Evolutionary conservation across 2,797 vertebrate genomes (phyloP).

Genomic region (Rhinoraja longicauda): DNA sequence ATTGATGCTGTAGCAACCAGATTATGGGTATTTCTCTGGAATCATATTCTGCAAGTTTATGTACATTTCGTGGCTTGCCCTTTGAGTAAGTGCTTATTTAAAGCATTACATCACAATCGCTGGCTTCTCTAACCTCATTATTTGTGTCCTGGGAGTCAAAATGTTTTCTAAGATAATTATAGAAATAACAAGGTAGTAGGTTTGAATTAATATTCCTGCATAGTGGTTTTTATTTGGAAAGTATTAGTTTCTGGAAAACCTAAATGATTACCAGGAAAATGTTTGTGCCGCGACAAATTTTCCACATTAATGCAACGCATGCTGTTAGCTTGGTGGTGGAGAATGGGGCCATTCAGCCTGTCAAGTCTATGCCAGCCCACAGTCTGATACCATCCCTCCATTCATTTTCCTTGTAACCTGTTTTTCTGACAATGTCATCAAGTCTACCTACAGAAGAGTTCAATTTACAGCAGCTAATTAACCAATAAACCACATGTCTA

Average conservation of each 20-base stretch:
- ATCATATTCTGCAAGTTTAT: neutral
- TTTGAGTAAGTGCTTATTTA: neutral
- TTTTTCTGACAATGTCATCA: no score
- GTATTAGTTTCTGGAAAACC: neutral
- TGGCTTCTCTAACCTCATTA: neutral
- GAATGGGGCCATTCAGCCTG: no score
- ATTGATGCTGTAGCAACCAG: neutral
- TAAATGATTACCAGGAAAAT: neutral
- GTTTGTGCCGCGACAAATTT: neutral
- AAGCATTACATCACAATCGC: neutral
- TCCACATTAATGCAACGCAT: no score
- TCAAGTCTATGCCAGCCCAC: no score
- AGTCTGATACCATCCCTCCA: no score
- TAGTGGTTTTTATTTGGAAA: neutral
- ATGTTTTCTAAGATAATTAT: neutral
- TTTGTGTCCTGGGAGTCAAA: neutral
- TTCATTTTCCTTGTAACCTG: no score
- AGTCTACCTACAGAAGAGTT: no score
- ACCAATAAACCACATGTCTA: no score
- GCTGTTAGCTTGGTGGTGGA: no score
- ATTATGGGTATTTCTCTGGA: neutral
- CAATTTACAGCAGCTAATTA: no score
- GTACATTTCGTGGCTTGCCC: neutral
- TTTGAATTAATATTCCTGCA: neutral
- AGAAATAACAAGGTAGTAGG: neutral